Percentiles rank a stretch among this genome's conserved stretches.
Conservation (phyloP, 2,888 invertebrate genomes). For the Caprella mutica region DNA sequence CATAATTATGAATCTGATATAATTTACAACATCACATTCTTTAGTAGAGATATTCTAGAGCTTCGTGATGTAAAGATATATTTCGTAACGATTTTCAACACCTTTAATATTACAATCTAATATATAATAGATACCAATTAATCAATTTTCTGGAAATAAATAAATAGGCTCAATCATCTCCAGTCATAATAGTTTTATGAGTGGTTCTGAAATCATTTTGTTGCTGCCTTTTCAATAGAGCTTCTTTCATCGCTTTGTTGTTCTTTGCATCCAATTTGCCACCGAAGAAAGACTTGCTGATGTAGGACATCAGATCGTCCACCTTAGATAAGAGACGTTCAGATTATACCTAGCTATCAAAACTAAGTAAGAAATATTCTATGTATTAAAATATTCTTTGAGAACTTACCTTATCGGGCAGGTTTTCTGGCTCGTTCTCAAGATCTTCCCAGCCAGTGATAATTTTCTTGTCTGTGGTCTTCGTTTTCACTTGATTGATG, state of each 20-base stretch:
- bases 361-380: background rate
- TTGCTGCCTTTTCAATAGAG: too few species aligned
- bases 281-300: conserved; percentile 21
- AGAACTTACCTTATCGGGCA: conserved; percentile 5
- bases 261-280: conserved; percentile 19
- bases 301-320: conserved; percentile 21
- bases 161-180: too few species aligned
- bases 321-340: conserved; percentile 10
- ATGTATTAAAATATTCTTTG: background rate
- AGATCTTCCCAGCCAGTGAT: background rate
- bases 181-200: too few species aligned
- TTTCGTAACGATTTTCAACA: too few species aligned
- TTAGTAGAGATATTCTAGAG: too few species aligned
- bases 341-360: background rate
- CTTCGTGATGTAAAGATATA: too few species aligned
- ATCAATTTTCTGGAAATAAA: too few species aligned
- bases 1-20: too few species aligned
- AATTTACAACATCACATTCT: too few species aligned
- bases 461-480: background rate
- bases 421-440: background rate
- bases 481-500: background rate
- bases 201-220: too few species aligned
- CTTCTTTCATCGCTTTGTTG: conserved; percentile 8
- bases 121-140: too few species aligned
- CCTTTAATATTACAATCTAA: too few species aligned